Evolutionary conservation across 1,140 invertebrate species (phyloP).

Genomic region (Dendrolimus kikuchii): DNA sequence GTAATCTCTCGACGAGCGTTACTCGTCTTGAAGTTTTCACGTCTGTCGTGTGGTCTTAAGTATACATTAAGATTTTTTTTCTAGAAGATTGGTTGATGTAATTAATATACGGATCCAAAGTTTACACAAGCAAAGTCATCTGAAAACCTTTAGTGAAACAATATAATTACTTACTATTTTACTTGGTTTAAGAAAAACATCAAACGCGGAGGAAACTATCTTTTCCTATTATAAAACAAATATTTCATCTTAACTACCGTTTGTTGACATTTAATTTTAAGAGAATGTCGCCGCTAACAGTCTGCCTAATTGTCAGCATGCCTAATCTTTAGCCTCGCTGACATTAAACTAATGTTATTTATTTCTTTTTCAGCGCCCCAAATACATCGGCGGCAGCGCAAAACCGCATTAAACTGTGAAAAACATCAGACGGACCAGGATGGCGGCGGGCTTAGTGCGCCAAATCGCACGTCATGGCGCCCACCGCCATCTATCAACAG

Average conservation of each 20-base stretch:
- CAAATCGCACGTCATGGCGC: conserved; percentile 32
- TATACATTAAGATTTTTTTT: too few relatives aligned
- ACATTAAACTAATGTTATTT: conserved; percentile 33
- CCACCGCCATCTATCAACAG: conserved; percentile 40
- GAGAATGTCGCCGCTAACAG: conserved; percentile 20
- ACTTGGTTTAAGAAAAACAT: too few relatives aligned
- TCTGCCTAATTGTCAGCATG: conserved; percentile 45
- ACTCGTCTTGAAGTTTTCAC: too few relatives aligned
- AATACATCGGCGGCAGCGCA: conserved; percentile 30
- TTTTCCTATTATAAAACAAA: too few relatives aligned
- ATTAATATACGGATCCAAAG: too few relatives aligned
- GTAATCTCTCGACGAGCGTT: too few relatives aligned
- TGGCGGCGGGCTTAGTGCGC: conserved; percentile 48
- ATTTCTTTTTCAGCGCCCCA: conserved; percentile 61
- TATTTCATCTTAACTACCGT: conserved; percentile 6
- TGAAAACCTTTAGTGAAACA: too few relatives aligned
- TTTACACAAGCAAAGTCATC: too few relatives aligned
- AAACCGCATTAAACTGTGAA: conserved; percentile 48
- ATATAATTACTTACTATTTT: too few relatives aligned
- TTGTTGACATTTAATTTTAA: conserved; percentile 44
- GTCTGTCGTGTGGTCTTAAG: too few relatives aligned
- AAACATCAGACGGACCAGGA: conserved; percentile 47
- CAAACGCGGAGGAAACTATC: too few relatives aligned
- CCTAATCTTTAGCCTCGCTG: conserved; percentile 30
- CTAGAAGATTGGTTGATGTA: too few relatives aligned